Conservation (phyloP, 2,113 vertebrate species). For the Lophochroa leadbeateri region DNA sequence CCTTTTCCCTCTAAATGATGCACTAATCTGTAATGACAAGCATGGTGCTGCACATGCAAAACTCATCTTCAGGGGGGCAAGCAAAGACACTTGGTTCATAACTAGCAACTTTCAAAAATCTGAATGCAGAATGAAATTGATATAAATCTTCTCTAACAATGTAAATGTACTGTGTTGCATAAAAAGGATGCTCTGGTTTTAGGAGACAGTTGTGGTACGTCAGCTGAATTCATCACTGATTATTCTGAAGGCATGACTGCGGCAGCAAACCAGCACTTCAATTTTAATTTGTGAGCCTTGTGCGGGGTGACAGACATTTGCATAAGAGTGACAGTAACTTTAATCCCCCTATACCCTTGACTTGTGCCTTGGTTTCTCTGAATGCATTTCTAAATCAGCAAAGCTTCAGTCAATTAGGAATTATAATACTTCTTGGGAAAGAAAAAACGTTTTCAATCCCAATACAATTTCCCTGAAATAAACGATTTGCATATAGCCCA, state of each 20-base stretch:
- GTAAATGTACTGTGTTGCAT: background rate
- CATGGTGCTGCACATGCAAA: conserved; percentile 29
- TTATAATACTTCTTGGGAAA: conserved; percentile 37
- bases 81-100: background rate
- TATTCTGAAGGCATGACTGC: conserved; percentile 49
- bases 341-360: conserved; percentile 52
- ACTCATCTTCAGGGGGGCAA: conserved; percentile 57
- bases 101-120: conserved; percentile 6
- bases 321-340: conserved; percentile 59
- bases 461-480: background rate
- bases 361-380: conserved; percentile 16
- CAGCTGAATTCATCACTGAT: conserved; percentile 39
- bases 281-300: conserved; percentile 61
- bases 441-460: conserved; percentile 22
- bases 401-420: conserved; percentile 46
- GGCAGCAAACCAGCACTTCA: conserved; percentile 38
- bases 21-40: conserved; percentile 60
- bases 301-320: conserved; percentile 43
- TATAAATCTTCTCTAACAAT: conserved; percentile 8
- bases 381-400: conserved; percentile 43
- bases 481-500: conserved; percentile 34
- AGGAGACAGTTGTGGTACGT: conserved; percentile 20
- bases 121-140: conserved; percentile 7
- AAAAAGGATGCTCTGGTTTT: conserved; percentile 9
- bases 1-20: background rate